A percentile compares a stretch with the other conserved stretches of the same genome.
phyloP scores from a whole-genome alignment of 2,113 vertebrate genomes.

The Anarhynchus alexandrinus region DNA sequence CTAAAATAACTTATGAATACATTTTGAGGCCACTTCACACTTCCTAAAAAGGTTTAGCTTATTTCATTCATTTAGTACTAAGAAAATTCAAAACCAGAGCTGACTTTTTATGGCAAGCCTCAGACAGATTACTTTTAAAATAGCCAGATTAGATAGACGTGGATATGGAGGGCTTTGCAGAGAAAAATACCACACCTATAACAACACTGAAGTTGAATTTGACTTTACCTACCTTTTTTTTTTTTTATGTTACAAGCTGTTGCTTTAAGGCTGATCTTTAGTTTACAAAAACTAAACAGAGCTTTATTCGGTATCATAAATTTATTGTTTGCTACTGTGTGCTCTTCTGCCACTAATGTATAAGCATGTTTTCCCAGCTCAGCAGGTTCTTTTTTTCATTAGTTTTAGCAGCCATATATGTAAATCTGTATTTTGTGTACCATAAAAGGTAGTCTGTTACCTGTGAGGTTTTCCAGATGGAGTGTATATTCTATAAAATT shows the following conservation, averaged over 20 bases:
- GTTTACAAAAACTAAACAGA: not conserved
- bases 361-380: not conserved
- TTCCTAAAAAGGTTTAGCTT: slow-evolving; percentile 43
- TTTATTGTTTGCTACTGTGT: not conserved
- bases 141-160: slow-evolving; percentile 23
- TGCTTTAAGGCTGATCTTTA: not conserved
- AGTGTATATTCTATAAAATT: not conserved
- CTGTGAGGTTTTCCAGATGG: not conserved
- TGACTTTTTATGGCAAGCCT: slow-evolving; percentile 31
- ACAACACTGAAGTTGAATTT: not conserved
- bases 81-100: slow-evolving; percentile 35
- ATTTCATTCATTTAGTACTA: slow-evolving; percentile 49
- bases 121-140: slow-evolving; percentile 38
- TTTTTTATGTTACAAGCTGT: not conserved
- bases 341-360: not conserved
- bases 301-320: not conserved
- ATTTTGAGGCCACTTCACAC: slow-evolving; percentile 24
- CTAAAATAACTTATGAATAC: not conserved
- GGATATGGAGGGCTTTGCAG: not conserved
- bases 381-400: not conserved
- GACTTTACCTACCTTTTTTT: not conserved
- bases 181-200: slow-evolving; percentile 3
- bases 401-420: not conserved
- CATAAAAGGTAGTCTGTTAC: not conserved
- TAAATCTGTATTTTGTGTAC: not conserved